Conservation (phyloP, 1,140 invertebrate species). For the Drosophila asahinai region DNA sequence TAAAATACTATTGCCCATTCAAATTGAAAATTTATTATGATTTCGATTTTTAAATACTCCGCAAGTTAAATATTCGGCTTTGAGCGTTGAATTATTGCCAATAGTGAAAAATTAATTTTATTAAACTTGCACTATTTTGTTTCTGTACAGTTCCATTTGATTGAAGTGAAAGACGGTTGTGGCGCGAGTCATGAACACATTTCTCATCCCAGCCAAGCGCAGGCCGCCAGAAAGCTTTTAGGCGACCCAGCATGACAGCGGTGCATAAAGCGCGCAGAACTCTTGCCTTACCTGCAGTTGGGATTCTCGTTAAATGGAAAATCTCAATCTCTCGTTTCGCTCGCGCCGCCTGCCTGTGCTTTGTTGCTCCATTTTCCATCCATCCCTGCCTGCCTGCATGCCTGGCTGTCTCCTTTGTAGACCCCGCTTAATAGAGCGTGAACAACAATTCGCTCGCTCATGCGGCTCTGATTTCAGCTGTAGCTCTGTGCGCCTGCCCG, state of each 20-base stretch:
- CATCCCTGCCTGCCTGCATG: background rate
- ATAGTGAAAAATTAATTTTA: too few species aligned
- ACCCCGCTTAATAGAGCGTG: conserved; percentile 34
- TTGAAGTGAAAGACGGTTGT: conserved; percentile 3
- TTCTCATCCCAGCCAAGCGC: background rate
- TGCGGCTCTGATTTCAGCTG: conserved; percentile 28
- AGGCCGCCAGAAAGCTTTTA: conserved; percentile 9
- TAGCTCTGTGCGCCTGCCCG: conserved; percentile 6
- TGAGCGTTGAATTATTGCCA: too few species aligned
- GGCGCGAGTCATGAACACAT: conserved; percentile 6
- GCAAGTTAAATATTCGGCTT: too few species aligned
- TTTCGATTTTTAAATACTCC: too few species aligned
- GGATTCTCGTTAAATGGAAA: conserved; percentile 14
- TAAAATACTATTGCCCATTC: too few species aligned
- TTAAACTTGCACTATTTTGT: background rate
- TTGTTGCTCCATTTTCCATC: conserved; percentile 12
- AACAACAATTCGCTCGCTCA: conserved; percentile 29
- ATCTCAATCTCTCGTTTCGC: conserved; percentile 14
- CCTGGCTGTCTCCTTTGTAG: background rate
- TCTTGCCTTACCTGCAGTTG: conserved; percentile 15
- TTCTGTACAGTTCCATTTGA: background rate
- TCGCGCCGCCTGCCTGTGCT: background rate
- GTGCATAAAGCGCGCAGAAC: conserved; percentile 17
- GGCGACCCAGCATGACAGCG: conserved; percentile 9
- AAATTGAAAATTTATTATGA: too few species aligned